phyloP scores from a whole-genome alignment of 2,888 invertebrate genomes.

The Drosophila ustulata region DNA sequence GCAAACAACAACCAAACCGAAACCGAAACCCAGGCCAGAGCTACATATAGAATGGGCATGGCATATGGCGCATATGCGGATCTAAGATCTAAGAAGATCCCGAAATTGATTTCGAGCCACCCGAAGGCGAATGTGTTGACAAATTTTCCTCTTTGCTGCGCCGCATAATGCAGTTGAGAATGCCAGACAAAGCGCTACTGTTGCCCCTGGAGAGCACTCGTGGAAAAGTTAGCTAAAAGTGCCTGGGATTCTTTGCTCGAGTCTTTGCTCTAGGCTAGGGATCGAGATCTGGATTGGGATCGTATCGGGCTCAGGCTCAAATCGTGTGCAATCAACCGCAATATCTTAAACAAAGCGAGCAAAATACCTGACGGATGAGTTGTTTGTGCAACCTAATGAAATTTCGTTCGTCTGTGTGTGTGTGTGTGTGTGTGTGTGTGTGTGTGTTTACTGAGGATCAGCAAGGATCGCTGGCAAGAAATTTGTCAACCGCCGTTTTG shows the following conservation, averaged over 20 bases:
- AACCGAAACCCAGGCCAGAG: not conserved
- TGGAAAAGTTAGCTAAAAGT: conserved; percentile 68
- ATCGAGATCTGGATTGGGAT: conserved; percentile 15
- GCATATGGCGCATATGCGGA: conserved; percentile 43
- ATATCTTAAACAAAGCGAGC: conserved; percentile 68
- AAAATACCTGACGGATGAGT: conserved; percentile 50
- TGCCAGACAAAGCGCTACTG: conserved; percentile 28
- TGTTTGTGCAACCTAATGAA: conserved; percentile 80
- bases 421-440: too few species aligned
- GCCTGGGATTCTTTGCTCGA: conserved; percentile 37
- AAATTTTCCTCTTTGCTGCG: conserved; percentile 61
- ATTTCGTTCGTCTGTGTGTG: conserved; percentile 30
- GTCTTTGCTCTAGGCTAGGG: conserved; percentile 18
- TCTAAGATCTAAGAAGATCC: conserved; percentile 23
- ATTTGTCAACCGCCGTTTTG: conserved; percentile 76
- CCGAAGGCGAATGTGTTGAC: conserved; percentile 53
- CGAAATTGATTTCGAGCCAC: conserved; percentile 64
- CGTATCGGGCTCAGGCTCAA: conserved; percentile 44
- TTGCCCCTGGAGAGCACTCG: conserved; percentile 56
- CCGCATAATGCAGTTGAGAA: conserved; percentile 16
- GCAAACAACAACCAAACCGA: conserved; percentile 14
- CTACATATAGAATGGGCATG: not conserved
- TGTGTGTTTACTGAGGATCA: conserved; percentile 64
- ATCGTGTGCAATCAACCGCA: conserved; percentile 82
- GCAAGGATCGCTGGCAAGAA: conserved; percentile 57